Conservation (phyloP, 30 jellyfish, hydroid and myxozoan genomes). For the Clytia hemisphaerica region DNA sequence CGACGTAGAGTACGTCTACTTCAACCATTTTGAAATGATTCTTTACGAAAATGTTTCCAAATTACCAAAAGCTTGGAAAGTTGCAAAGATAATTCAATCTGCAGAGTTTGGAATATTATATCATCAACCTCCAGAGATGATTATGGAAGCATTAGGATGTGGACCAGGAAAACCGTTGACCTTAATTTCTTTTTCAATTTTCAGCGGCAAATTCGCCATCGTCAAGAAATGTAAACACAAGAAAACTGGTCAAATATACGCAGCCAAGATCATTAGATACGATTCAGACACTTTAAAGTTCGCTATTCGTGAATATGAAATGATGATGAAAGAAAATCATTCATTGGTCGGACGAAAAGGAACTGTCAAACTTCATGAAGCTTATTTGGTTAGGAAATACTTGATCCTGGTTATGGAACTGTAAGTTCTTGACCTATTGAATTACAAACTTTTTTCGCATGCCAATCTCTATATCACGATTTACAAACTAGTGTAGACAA, state of each 20-base stretch:
- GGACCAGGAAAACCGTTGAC: too few species aligned
- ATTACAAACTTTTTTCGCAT: too few species aligned
- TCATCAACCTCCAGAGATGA: too few species aligned
- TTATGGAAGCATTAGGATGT: too few species aligned
- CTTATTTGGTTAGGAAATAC: constrained; percentile 91
- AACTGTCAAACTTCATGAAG: constrained; percentile 83
- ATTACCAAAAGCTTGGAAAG: too few species aligned
- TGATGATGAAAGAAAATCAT: constrained; percentile 80
- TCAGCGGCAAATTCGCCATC: constrained; percentile 82
- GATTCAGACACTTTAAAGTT: constrained; percentile 94
- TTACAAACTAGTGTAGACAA: too few species aligned
- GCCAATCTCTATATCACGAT: too few species aligned
- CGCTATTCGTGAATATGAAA: constrained; percentile 96
- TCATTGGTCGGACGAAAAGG: constrained; percentile 69
- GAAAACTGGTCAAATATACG: constrained; percentile 75
- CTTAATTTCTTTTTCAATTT: background rate
- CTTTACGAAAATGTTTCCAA: too few species aligned
- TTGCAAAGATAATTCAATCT: too few species aligned
- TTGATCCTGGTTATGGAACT: constrained; percentile 71
- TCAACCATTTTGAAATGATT: too few species aligned
- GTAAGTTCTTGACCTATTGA: too few species aligned
- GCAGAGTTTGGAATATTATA: too few species aligned
- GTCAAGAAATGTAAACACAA: constrained; percentile 64
- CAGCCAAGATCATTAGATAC: constrained; percentile 90
- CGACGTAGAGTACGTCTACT: background rate